phyloP scores from a whole-genome alignment of 2,888 invertebrate species.

The Apamea crenata region DNA sequence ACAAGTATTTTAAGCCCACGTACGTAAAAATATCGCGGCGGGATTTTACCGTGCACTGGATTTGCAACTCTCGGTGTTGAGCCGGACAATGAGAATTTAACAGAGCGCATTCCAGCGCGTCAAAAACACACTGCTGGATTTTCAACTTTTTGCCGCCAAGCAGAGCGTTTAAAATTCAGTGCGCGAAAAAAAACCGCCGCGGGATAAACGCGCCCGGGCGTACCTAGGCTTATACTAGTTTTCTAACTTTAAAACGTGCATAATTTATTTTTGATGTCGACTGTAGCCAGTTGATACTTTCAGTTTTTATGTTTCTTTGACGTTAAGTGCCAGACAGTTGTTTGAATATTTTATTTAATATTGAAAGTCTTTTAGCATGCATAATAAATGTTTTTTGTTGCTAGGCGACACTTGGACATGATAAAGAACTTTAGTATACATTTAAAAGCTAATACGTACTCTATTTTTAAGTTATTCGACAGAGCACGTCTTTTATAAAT shows the following conservation, averaged over 20 bases:
- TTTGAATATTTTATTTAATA: background rate
- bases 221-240: background rate
- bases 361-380: background rate
- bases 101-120: too few species aligned
- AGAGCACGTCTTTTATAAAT: background rate
- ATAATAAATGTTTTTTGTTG: background rate
- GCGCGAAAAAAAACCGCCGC: too few species aligned
- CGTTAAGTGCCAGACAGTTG: background rate
- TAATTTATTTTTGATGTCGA: background rate
- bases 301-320: slow-evolving; percentile 11
- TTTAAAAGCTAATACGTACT: background rate
- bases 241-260: background rate
- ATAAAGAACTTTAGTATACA: background rate
- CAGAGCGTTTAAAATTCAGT: too few species aligned
- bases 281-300: background rate
- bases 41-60: too few species aligned
- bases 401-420: background rate
- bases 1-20: too few species aligned
- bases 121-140: too few species aligned
- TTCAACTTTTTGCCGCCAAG: too few species aligned
- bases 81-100: too few species aligned
- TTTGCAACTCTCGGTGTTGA: too few species aligned
- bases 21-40: too few species aligned
- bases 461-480: background rate
- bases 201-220: too few species aligned